These are phyloP conservation scores for Drosophila kohkoa DNA, from an alignment of 1,140 invertebrate genomes.

Conservation along the genomic window DNA sequence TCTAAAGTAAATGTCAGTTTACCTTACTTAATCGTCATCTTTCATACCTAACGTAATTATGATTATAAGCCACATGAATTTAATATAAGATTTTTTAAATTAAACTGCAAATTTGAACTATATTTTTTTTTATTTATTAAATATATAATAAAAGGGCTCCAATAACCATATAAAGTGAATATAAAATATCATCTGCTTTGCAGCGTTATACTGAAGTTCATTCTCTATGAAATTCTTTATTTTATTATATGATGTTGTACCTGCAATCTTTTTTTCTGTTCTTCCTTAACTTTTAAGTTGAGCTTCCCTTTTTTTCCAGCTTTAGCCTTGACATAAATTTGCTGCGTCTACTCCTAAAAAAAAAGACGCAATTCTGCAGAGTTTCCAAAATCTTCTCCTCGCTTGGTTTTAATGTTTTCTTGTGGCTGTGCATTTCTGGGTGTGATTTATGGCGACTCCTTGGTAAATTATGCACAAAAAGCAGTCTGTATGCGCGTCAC, in stretches of 20 bases:
- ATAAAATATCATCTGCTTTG: too few relatives aligned
- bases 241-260: background rate
- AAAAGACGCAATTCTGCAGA: conserved; percentile 9
- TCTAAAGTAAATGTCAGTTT: too few relatives aligned
- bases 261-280: background rate
- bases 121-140: too few relatives aligned
- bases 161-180: too few relatives aligned
- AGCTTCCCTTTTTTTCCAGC: background rate
- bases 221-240: background rate
- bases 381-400: conserved; percentile 13
- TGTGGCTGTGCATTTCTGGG: conserved; percentile 35
- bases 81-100: too few relatives aligned
- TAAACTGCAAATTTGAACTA: too few relatives aligned
- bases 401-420: background rate
- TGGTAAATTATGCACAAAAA: conserved; percentile 70
- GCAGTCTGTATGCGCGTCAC: conserved; percentile 50
- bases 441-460: conserved; percentile 63
- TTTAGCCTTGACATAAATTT: conserved; percentile 46
- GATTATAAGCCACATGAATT: too few relatives aligned
- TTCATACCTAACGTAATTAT: too few relatives aligned
- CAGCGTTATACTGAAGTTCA: too few relatives aligned
- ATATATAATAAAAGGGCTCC: too few relatives aligned
- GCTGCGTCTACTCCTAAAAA: conserved; percentile 5
- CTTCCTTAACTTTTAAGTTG: background rate
- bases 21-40: too few relatives aligned